A percentile compares a stretch with the other conserved stretches of the same genome.
These are phyloP conservation scores for Nomada fabriciana DNA, from an alignment of 2,888 invertebrate species.

Conservation along the genomic window DNA sequence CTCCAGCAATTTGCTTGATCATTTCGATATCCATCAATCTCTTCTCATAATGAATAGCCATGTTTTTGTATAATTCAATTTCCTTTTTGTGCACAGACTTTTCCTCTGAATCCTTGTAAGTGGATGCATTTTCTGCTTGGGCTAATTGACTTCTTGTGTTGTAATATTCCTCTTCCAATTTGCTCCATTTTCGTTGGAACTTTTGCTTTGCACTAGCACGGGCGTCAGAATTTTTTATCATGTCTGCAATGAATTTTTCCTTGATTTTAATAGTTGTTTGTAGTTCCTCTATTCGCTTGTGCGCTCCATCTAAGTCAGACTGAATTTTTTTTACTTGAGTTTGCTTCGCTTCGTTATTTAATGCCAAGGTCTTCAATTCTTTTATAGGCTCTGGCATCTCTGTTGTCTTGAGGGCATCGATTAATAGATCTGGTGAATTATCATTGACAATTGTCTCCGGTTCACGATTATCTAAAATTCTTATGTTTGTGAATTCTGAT, in stretches of 20 bases:
- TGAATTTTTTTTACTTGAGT: conserved; percentile 83
- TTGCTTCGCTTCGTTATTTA: conserved; percentile 82
- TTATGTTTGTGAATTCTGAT: conserved; percentile 28
- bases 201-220: conserved; percentile 87
- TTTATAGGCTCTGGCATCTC: conserved; percentile 86
- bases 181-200: conserved; percentile 88
- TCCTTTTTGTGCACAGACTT: conserved; percentile 82
- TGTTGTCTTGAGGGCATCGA: conserved; percentile 85
- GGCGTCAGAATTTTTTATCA: conserved; percentile 87
- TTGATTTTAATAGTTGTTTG: conserved; percentile 89
- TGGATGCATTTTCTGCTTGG: conserved; percentile 85
- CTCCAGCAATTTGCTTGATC: conserved; percentile 87
- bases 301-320: conserved; percentile 88
- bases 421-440: conserved; percentile 78
- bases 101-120: conserved; percentile 74
- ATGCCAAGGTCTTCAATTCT: conserved; percentile 84
- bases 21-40: conserved; percentile 85
- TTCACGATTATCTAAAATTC: conserved; percentile 53
- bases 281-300: conserved; percentile 90
- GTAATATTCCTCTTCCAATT: conserved; percentile 87
- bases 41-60: conserved; percentile 85
- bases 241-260: conserved; percentile 90
- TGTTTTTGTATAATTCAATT: conserved; percentile 83
- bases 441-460: conserved; percentile 82
- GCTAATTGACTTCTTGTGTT: conserved; percentile 86